A percentile compares a stretch with the other conserved stretches of the same genome.
phyloP scores from a whole-genome alignment of 2,797 vertebrate genomes.

The Ctenosaura bakeri region DNA sequence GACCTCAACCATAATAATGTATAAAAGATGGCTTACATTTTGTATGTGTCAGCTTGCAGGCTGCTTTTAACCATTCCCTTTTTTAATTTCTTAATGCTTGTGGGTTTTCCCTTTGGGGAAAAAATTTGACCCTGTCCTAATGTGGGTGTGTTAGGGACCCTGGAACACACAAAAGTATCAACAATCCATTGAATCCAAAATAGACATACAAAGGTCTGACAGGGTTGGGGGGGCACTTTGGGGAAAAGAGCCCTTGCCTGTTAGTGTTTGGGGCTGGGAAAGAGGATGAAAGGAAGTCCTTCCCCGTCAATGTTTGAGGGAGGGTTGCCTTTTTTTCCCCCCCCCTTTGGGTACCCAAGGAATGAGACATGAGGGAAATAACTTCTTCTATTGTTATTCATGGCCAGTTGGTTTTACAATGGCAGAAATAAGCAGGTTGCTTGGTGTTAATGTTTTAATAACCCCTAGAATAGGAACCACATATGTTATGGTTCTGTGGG shows the following conservation, averaged over 20 bases:
- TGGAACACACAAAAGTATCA: not conserved
- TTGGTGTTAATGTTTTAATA: not conserved
- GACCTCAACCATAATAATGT: not conserved
- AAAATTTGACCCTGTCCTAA: not conserved
- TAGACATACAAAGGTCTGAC: too few species aligned
- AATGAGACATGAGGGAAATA: too few species aligned
- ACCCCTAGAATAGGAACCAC: not conserved
- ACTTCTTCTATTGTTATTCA: too few species aligned
- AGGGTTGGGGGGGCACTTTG: too few species aligned
- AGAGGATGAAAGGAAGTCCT: too few species aligned
- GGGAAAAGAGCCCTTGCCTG: too few species aligned
- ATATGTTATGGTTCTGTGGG: not conserved
- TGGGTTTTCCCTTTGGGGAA: not conserved
- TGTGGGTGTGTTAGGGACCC: not conserved
- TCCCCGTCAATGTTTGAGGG: too few species aligned
- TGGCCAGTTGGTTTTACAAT: not conserved
- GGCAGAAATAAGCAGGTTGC: not conserved
- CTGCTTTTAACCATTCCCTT: not conserved
- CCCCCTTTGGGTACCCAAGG: not conserved
- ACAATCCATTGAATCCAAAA: not conserved
- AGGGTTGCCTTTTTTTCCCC: too few species aligned
- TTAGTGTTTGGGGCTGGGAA: too few species aligned
- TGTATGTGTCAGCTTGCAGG: not conserved
- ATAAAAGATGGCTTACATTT: not conserved
- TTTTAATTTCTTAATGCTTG: too few species aligned